A percentile compares a stretch with the other conserved stretches of the same genome.
These are phyloP conservation scores for Muschampia plurimacula DNA, from an alignment of 2,888 invertebrate species.

Conservation along the genomic window DNA sequence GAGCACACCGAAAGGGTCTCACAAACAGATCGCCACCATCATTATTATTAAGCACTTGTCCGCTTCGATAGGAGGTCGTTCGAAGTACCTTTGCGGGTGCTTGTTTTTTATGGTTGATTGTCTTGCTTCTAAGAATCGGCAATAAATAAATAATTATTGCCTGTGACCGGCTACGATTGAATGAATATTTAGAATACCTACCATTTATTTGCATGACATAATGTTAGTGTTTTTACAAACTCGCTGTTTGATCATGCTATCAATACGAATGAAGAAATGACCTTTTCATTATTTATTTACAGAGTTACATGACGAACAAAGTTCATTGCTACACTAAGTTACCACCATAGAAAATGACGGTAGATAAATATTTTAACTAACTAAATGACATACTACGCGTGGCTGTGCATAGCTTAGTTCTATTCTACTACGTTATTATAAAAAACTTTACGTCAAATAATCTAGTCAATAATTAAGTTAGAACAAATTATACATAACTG, in stretches of 20 bases:
- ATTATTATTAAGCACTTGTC: slow-evolving; percentile 64
- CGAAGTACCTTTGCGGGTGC: slow-evolving; percentile 59
- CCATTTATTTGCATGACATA: slow-evolving; percentile 45
- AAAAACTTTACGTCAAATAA: no score
- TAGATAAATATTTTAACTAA: no score
- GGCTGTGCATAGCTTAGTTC: no score
- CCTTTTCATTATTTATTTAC: no score
- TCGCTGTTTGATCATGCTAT: background rate
- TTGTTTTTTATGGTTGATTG: slow-evolving; percentile 69
- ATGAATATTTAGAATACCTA: slow-evolving; percentile 44
- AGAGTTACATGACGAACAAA: no score
- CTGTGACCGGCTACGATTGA: slow-evolving; percentile 48
- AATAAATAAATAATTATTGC: slow-evolving; percentile 50
- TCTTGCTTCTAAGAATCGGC: slow-evolving; percentile 58
- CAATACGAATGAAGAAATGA: no score
- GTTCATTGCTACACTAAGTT: no score
- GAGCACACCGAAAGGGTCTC: slow-evolving; percentile 63
- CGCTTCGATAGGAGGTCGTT: slow-evolving; percentile 71
- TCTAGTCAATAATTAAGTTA: no score
- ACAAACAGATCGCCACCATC: slow-evolving; percentile 54
- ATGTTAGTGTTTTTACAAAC: slow-evolving; percentile 8
- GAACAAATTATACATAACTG: no score
- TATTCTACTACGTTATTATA: no score
- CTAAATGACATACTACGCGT: no score
- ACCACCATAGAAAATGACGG: no score